Evolutionary conservation across 2,797 vertebrate species (phyloP).

Genomic region (Denticeps clupeoides): DNA sequence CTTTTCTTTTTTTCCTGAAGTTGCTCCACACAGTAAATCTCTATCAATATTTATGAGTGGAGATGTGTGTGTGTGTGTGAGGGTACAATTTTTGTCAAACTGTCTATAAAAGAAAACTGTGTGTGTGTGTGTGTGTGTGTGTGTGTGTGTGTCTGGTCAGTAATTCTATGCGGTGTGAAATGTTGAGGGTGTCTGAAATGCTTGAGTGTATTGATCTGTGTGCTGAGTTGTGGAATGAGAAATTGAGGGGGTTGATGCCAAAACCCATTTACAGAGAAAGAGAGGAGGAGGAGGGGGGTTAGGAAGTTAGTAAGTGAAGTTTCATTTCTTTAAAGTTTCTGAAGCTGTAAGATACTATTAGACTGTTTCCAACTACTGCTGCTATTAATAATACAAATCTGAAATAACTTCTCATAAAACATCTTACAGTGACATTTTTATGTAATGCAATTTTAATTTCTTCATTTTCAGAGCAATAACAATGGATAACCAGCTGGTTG

Average conservation of each 20-base stretch:
- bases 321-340: too few species aligned
- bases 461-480: slow-evolving; percentile 72
- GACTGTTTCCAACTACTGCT: too few species aligned
- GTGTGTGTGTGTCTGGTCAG: background rate
- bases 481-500: slow-evolving; percentile 85
- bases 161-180: background rate
- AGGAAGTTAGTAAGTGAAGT: too few species aligned
- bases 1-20: too few species aligned
- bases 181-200: background rate
- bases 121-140: slow-evolving; percentile 2
- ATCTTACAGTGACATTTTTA: too few species aligned
- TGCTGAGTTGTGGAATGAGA: background rate
- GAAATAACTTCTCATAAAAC: too few species aligned
- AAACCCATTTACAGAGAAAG: background rate
- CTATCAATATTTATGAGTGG: background rate
- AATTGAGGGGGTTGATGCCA: background rate
- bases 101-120: too few species aligned
- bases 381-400: too few species aligned
- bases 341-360: too few species aligned
- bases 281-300: background rate
- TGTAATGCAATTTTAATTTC: too few species aligned
- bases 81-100: too few species aligned
- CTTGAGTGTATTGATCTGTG: background rate
- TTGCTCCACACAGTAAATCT: too few species aligned
- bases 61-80: background rate